Percentiles rank a stretch among this genome's conserved stretches.
phyloP scores from a whole-genome alignment of 2,113 vertebrate species.

The Asarcornis scutulata region DNA sequence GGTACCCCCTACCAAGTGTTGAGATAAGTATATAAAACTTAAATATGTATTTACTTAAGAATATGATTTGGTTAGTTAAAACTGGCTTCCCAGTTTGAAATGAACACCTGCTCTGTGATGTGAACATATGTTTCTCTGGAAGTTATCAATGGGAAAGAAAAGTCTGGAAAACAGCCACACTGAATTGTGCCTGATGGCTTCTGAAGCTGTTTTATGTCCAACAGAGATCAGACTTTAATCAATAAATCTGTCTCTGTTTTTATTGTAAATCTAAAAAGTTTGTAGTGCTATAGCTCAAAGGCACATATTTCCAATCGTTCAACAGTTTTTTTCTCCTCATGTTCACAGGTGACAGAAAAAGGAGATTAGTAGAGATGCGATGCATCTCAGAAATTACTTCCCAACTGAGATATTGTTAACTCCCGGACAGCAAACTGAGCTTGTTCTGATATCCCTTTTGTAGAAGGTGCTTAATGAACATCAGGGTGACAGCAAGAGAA shows the following conservation, averaged over 20 bases:
- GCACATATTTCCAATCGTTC: background rate
- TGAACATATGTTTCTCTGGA: conserved; percentile 15
- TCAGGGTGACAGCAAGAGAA: background rate
- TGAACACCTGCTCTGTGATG: conserved; percentile 5
- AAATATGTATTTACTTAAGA: background rate
- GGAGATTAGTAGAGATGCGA: background rate
- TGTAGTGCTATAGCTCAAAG: conserved; percentile 24
- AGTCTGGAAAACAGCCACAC: conserved; percentile 8
- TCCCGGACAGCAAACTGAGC: background rate
- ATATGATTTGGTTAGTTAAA: background rate
- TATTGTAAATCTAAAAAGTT: conserved; percentile 3
- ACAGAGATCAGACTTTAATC: conserved; percentile 25
- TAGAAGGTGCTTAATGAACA: background rate
- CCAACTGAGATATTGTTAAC: background rate
- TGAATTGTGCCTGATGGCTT: conserved; percentile 17
- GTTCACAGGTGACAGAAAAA: background rate
- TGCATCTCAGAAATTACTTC: background rate
- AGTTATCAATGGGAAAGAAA: background rate
- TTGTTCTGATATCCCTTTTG: background rate
- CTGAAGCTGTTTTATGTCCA: conserved; percentile 30
- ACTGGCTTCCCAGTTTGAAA: background rate
- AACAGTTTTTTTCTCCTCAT: background rate
- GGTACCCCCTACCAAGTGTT: background rate
- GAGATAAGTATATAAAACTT: background rate
- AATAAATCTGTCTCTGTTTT: conserved; percentile 53